phyloP scores from a whole-genome alignment of 1,140 invertebrate genomes.

The Eulimnadia texana region DNA sequence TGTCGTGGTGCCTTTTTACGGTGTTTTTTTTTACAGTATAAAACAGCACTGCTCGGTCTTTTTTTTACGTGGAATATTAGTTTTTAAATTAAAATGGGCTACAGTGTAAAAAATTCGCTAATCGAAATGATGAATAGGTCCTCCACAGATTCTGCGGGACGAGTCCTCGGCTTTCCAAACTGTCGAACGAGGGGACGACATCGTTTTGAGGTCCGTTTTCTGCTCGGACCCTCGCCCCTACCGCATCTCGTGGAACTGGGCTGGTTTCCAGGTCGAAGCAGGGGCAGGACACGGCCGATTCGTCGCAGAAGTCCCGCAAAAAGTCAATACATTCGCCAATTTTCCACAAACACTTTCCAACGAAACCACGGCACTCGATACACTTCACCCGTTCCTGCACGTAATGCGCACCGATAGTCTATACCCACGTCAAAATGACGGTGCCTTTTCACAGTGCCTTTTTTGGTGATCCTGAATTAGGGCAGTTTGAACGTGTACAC shows the following conservation, averaged over 20 bases:
- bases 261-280: conserved; percentile 54
- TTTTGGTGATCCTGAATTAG: too few species aligned
- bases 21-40: too few species aligned
- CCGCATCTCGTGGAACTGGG: conserved; percentile 70
- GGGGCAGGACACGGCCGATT: conserved; percentile 47
- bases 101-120: conserved; percentile 15
- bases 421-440: too few species aligned
- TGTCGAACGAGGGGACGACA: conserved; percentile 43
- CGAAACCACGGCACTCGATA: background rate
- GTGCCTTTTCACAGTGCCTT: too few species aligned
- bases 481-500: too few species aligned
- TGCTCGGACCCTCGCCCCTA: conserved; percentile 69
- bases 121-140: conserved; percentile 31
- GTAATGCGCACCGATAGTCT: too few species aligned
- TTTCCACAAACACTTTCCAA: conserved; percentile 1
- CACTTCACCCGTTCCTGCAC: background rate
- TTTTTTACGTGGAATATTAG: too few species aligned
- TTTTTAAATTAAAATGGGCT: too few species aligned
- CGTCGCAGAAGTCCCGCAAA: conserved; percentile 46
- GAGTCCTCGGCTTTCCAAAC: conserved; percentile 33
- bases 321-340: conserved; percentile 21
- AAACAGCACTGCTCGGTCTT: too few species aligned
- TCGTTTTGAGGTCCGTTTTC: conserved; percentile 47
- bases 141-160: conserved; percentile 44
- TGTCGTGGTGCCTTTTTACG: too few species aligned